Evolutionary conservation across 2,113 vertebrate species (phyloP), one percentile per base, ranked within the genome.

Genomic region (Perca flavescens): DNA sequence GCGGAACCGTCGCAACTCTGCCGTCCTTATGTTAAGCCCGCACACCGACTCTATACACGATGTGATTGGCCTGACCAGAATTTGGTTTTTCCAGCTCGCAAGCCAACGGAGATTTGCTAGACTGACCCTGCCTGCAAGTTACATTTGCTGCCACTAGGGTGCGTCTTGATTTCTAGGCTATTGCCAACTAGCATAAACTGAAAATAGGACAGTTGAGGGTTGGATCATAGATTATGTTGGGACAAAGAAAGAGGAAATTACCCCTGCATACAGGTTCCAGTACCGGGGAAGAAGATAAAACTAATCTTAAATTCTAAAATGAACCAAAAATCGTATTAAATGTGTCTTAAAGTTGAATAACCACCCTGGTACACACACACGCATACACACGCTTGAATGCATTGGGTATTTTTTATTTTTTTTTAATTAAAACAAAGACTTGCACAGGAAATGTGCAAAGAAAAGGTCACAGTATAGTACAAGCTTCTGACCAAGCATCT

Each of bases 401-500:
- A 40, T 40, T 40, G 40, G 40, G 40, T 40, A 40, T 40, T 8
- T 10, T 10, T 2, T 52, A 66, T 0, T 57, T 70, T 0, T 57
- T 17, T 43, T 6, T 22, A 12, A 54, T 19, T 49, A 15, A 50
- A 43, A 28, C 0, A 28, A 17, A 60, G 12, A 63, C 15, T 36
- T 21, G 1, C 21, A 67, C 12, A 31, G 40, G 43, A 57, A 73
- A 21, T n/a, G 28, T 43, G 54, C 25, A 22, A 7, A 46, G 36
- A 50, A 34, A 62, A 40, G 0, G 14, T 7, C 36, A 19, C 0
- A 22, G 12, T 9, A 22, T 65, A 65, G 60, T 19, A 3, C 1
- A 47, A 31, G 28, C n/a, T 77, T 77, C 63, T 75, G 86, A 72
- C 14, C 49, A 13, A 43, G 69, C 47, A 19, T 40, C 16, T 68